Evolutionary conservation across 2,113 vertebrate species (phyloP).

Genomic region (Pteruthius melanotis): DNA sequence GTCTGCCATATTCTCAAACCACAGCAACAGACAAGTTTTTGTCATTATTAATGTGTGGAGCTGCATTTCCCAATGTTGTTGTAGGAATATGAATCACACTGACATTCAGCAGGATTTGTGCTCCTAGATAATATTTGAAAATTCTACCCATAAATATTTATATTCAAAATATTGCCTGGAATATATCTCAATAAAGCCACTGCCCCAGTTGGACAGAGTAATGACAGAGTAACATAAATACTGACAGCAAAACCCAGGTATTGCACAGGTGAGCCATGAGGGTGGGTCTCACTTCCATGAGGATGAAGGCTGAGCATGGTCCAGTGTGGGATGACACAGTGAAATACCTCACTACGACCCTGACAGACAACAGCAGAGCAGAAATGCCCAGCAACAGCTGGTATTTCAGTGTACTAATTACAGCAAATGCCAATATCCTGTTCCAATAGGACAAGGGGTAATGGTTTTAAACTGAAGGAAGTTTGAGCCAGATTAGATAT

Average conservation of each 20-base stretch:
- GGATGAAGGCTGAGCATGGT: neutral
- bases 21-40: neutral
- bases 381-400: neutral
- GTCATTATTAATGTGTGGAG: neutral
- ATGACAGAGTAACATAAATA: neutral
- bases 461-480: neutral
- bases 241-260: neutral
- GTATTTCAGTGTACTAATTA: neutral
- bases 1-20: neutral
- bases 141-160: constrained; percentile 46
- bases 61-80: neutral
- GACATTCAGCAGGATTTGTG: constrained; percentile 21
- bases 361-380: neutral
- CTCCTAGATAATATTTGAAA: constrained; percentile 21
- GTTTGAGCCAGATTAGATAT: neutral
- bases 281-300: neutral
- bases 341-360: neutral
- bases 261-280: neutral
- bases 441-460: neutral
- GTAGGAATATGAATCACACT: constrained; percentile 33
- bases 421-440: neutral
- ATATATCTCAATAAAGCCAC: constrained; percentile 28
- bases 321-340: neutral
- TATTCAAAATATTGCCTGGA: constrained; percentile 39
- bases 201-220: neutral